phyloP scores from a whole-genome alignment of 2,888 invertebrate species.

The Machimus rusticus region DNA sequence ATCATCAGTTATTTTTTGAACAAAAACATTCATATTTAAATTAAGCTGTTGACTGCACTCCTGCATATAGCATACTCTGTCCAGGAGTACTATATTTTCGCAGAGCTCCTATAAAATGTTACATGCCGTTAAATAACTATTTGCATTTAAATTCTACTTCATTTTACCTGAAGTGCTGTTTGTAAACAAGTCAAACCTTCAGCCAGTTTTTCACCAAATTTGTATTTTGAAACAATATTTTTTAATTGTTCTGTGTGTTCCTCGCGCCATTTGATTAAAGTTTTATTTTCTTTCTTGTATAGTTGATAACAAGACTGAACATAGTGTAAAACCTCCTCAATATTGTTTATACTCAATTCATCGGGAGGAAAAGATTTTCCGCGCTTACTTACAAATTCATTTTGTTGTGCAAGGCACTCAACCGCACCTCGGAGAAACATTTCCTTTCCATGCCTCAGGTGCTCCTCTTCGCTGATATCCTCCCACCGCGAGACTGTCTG shows the following conservation, averaged over 20 bases:
- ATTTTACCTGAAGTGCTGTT: slow-evolving; percentile 64
- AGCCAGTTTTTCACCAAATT: slow-evolving; percentile 56
- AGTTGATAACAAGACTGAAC: slow-evolving; percentile 45
- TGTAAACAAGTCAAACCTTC: slow-evolving; percentile 62
- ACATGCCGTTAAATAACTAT: neutral
- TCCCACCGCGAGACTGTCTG: slow-evolving; percentile 68
- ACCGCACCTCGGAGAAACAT: slow-evolving; percentile 70
- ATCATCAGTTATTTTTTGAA: slow-evolving; percentile 69
- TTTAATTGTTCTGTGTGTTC: slow-evolving; percentile 51
- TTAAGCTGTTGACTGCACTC: slow-evolving; percentile 57
- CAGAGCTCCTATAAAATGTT: slow-evolving; percentile 66
- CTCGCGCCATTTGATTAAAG: slow-evolving; percentile 50
- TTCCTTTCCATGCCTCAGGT: slow-evolving; percentile 62
- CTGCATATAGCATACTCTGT: slow-evolving; percentile 65
- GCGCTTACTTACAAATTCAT: slow-evolving; percentile 55
- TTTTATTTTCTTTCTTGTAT: slow-evolving; percentile 43
- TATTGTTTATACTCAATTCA: neutral
- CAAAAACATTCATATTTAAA: slow-evolving; percentile 61
- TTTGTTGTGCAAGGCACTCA: slow-evolving; percentile 67
- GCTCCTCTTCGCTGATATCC: slow-evolving; percentile 63
- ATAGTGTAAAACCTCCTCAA: neutral
- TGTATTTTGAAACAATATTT: slow-evolving; percentile 50
- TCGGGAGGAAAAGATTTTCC: neutral
- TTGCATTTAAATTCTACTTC: neutral
- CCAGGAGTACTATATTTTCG: slow-evolving; percentile 67